Evolutionary conservation across 1,140 invertebrate species (phyloP).

Genomic region (Hormaphis cornu): DNA sequence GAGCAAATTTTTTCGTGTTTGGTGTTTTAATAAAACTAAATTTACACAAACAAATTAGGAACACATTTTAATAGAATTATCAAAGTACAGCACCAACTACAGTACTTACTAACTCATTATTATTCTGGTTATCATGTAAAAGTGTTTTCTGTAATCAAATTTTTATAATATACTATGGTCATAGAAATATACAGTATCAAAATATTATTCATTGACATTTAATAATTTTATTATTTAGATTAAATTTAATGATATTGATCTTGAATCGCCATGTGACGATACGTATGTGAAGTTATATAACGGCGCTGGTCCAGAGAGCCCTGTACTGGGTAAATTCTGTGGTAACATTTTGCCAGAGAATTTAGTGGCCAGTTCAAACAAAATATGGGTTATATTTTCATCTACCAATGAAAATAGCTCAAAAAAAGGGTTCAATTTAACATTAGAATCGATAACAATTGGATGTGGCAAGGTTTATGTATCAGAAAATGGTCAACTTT

Average conservation of each 20-base stretch:
- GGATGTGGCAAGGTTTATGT: conserved; percentile 63
- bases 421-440: conserved; percentile 32
- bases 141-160: not conserved
- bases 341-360: conserved; percentile 49
- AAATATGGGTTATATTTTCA: not conserved
- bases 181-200: no score
- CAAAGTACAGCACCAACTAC: no score
- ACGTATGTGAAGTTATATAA: conserved; percentile 33
- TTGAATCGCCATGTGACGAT: conserved; percentile 37
- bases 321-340: conserved; percentile 41
- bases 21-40: no score
- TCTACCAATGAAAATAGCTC: not conserved
- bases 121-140: no score
- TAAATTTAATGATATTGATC: conserved; percentile 18
- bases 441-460: conserved; percentile 46
- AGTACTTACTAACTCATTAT: no score
- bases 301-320: conserved; percentile 26
- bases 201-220: no score
- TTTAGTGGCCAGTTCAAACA: not conserved
- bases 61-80: no score
- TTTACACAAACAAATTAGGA: no score
- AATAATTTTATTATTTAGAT: not conserved
- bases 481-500: conserved; percentile 71
- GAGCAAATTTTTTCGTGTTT: no score
- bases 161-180: no score